These are phyloP conservation scores for Rhaphigaster nebulosa DNA, from an alignment of 2,888 invertebrate genomes.

Conservation along the genomic window DNA sequence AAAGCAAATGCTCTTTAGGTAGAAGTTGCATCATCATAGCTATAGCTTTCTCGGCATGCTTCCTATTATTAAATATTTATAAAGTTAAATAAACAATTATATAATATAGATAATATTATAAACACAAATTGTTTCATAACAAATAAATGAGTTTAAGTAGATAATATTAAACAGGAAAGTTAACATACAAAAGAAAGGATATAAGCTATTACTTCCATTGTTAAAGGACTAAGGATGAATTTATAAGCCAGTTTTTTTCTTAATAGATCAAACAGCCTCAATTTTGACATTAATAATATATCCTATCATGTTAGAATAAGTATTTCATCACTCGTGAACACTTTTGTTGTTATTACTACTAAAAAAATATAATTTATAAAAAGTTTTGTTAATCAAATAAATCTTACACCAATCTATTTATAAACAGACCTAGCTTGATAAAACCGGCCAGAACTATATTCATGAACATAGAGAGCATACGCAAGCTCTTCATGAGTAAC, in stretches of 20 bases:
- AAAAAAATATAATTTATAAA: background rate
- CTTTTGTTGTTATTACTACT: background rate
- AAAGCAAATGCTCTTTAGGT: slow-evolving; percentile 84
- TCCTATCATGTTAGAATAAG: background rate
- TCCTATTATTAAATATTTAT: slow-evolving; percentile 70
- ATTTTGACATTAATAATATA: background rate
- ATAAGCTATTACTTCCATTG: slow-evolving; percentile 3
- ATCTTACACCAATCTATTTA: slow-evolving; percentile 64
- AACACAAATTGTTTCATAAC: background rate
- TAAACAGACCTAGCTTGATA: slow-evolving; percentile 76
- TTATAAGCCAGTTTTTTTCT: background rate
- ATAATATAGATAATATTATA: background rate
- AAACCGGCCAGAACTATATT: slow-evolving; percentile 91
- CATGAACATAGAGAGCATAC: slow-evolving; percentile 92
- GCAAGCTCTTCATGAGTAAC: slow-evolving; percentile 92
- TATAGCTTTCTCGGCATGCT: slow-evolving; percentile 87
- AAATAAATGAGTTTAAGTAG: slow-evolving; percentile 25
- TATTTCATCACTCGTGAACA: background rate
- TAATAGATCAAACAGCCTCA: background rate
- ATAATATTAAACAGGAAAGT: background rate
- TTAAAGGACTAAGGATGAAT: slow-evolving; percentile 7
- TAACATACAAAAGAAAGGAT: slow-evolving; percentile 20
- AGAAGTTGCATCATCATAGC: slow-evolving; percentile 84
- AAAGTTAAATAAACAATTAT: background rate
- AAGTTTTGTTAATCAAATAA: slow-evolving; percentile 34